Conservation (phyloP, 2,888 invertebrate species). For the Erynnis tages region DNA sequence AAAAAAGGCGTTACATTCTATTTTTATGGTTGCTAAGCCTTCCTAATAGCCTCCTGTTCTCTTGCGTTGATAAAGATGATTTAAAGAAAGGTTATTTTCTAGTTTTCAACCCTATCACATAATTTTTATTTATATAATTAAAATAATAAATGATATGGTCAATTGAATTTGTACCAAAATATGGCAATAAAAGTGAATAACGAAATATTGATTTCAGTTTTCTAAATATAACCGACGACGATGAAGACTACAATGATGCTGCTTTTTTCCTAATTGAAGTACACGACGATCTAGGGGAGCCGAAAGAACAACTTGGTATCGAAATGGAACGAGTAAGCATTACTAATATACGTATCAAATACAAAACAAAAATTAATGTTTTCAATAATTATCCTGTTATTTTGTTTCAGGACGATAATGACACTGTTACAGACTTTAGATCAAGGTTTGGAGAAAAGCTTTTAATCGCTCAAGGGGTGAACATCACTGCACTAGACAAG, state of each 20-base stretch:
- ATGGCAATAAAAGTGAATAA: no score
- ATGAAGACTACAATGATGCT: constrained; percentile 72
- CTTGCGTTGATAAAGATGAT: constrained; percentile 28
- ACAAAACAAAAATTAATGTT: not conserved
- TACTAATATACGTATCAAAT: not conserved
- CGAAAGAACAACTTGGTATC: constrained; percentile 88
- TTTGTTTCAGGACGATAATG: constrained; percentile 84
- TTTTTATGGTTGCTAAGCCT: constrained; percentile 43
- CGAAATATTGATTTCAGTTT: constrained; percentile 41
- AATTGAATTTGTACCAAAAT: not conserved
- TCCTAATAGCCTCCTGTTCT: constrained; percentile 35
- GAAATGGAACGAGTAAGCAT: constrained; percentile 84
- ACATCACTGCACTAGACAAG: constrained; percentile 87
- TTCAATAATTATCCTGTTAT: no score
- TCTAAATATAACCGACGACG: constrained; percentile 59
- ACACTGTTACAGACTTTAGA: constrained; percentile 87
- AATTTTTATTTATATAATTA: not conserved
- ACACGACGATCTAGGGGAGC: constrained; percentile 88
- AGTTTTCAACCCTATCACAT: not conserved
- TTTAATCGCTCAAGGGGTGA: constrained; percentile 84
- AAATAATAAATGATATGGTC: not conserved
- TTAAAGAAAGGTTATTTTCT: not conserved
- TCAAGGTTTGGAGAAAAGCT: constrained; percentile 86
- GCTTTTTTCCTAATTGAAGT: constrained; percentile 85
- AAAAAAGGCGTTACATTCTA: constrained; percentile 38